These are phyloP conservation scores for Magallana gigas DNA, from an alignment of 1,140 invertebrate genomes.

Conservation along the genomic window DNA sequence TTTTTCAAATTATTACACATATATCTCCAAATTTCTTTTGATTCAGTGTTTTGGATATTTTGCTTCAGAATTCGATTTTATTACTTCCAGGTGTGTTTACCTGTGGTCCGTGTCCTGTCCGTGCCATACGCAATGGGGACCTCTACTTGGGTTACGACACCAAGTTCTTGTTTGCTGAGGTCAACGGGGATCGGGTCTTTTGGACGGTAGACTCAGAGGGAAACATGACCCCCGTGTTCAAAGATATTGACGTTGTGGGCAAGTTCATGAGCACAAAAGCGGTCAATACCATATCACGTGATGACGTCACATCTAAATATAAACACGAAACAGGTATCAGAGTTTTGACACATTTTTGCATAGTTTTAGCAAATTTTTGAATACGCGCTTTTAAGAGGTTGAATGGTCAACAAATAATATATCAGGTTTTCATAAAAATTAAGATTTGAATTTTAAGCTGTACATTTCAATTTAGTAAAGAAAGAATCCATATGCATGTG, in stretches of 20 bases:
- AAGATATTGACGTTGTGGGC: constrained; percentile 68
- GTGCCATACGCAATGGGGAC: constrained; percentile 90
- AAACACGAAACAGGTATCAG: constrained; percentile 56
- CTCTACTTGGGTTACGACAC: constrained; percentile 89
- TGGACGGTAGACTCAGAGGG: constrained; percentile 73
- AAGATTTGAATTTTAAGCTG: too few species aligned
- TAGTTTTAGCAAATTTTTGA: too few species aligned
- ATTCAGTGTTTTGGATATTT: too few species aligned
- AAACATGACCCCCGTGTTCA: constrained; percentile 68
- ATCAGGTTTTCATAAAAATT: too few species aligned
- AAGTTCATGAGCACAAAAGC: constrained; percentile 73
- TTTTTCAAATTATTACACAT: too few species aligned
- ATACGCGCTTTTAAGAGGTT: too few species aligned
- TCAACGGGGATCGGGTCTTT: constrained; percentile 77
- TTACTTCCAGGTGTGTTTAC: constrained; percentile 82
- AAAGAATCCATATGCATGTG: too few species aligned
- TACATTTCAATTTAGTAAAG: too few species aligned
- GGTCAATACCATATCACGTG: constrained; percentile 70
- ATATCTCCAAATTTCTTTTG: too few species aligned
- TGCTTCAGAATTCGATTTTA: too few species aligned
- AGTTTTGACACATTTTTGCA: too few species aligned
- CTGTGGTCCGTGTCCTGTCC: constrained; percentile 88
- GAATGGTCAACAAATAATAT: too few species aligned
- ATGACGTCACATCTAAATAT: constrained; percentile 72
- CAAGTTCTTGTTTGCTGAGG: constrained; percentile 90